Conservation (phyloP, 2,113 vertebrate species). For the Camarhynchus parvulus region DNA sequence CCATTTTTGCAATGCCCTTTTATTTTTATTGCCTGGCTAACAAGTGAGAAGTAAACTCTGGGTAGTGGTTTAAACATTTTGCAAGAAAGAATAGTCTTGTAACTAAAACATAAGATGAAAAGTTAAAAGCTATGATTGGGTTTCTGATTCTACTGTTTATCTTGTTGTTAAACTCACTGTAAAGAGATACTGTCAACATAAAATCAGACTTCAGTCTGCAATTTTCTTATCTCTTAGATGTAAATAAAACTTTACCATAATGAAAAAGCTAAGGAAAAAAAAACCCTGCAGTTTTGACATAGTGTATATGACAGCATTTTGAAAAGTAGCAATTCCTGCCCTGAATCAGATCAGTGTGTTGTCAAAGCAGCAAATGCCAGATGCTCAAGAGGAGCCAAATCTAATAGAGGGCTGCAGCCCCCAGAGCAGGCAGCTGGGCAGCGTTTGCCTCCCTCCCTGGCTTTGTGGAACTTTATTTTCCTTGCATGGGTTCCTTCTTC, state of each 20-base stretch:
- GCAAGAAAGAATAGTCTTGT: not conserved
- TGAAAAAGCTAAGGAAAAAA: not conserved
- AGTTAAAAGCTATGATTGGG: not conserved
- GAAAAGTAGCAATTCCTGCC: not conserved
- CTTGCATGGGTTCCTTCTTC: not conserved
- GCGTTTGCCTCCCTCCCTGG: not conserved
- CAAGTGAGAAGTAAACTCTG: not conserved
- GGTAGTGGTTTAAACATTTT: not conserved
- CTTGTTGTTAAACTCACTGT: not conserved
- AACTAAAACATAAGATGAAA: not conserved
- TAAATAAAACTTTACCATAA: not conserved
- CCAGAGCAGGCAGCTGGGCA: not conserved
- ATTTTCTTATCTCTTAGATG: not conserved
- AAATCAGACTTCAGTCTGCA: not conserved
- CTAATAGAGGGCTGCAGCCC: not conserved
- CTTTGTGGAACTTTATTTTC: not conserved
- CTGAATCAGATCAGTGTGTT: not conserved
- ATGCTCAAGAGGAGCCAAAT: constrained; percentile 6
- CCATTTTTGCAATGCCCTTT: not conserved
- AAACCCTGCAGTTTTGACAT: not conserved
- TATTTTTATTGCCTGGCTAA: not conserved
- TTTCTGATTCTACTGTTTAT: constrained; percentile 4
- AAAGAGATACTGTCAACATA: not conserved
- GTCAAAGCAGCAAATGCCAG: not conserved
- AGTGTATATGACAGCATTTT: not conserved